These are phyloP conservation scores for Brachyptera putata DNA, from an alignment of 2,888 invertebrate species.

Conservation along the genomic window DNA sequence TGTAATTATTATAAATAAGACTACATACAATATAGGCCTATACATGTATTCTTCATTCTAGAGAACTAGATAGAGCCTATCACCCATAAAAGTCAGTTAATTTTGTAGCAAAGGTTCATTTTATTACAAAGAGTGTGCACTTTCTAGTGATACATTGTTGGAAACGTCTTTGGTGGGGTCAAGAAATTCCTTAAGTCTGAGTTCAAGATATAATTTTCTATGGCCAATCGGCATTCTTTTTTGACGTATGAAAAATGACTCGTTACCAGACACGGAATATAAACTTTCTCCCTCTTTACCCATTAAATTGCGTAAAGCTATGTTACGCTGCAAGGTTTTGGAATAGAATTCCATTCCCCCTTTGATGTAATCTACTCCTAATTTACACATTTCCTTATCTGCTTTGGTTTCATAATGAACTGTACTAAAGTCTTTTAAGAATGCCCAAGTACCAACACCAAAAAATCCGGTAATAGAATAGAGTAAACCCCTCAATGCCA, in stretches of 20 bases:
- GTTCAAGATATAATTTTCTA: slow-evolving; percentile 62
- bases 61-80: too few species aligned
- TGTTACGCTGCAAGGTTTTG: slow-evolving; percentile 67
- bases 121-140: too few species aligned
- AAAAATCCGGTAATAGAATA: slow-evolving; percentile 58
- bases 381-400: slow-evolving; percentile 58
- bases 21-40: too few species aligned
- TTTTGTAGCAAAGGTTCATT: too few species aligned
- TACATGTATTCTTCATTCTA: too few species aligned
- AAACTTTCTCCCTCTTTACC: slow-evolving; percentile 57
- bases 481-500: slow-evolving; percentile 45
- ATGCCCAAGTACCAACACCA: slow-evolving; percentile 56
- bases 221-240: slow-evolving; percentile 61
- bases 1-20: too few species aligned
- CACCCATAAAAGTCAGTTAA: too few species aligned
- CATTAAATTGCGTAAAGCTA: slow-evolving; percentile 63
- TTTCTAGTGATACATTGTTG: too few species aligned
- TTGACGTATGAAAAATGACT: slow-evolving; percentile 60
- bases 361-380: slow-evolving; percentile 59
- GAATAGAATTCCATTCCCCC: slow-evolving; percentile 75
- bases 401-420: slow-evolving; percentile 57
- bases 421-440: slow-evolving; percentile 61
- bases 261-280: slow-evolving; percentile 66
- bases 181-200: background rate
- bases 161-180: background rate